A percentile compares a stretch with the other conserved stretches of the same genome.
Conservation (phyloP, 2,797 vertebrate species). For the Cyprinella venusta region DNA sequence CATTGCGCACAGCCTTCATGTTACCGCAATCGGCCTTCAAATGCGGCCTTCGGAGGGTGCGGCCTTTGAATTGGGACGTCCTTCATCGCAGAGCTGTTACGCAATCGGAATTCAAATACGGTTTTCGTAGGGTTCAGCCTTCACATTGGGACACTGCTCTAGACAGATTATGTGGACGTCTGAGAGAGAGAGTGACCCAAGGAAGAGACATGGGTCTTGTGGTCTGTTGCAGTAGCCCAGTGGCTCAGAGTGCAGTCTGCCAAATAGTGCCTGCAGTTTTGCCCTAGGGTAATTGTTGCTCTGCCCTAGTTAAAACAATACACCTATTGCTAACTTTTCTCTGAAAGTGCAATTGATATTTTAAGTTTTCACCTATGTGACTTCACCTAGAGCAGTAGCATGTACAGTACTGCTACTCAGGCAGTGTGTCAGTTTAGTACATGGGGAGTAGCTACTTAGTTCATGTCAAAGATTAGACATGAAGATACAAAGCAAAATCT, state of each 20-base stretch:
- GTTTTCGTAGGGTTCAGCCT: too few species aligned
- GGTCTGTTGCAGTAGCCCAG: conserved; percentile 57
- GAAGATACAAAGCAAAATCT: conserved; percentile 5
- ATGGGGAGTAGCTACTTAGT: neutral
- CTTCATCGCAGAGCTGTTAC: too few species aligned
- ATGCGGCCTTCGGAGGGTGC: too few species aligned
- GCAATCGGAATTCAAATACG: too few species aligned
- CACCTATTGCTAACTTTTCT: conserved; percentile 39
- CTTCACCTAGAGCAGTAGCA: conserved; percentile 26
- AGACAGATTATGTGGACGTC: conserved; percentile 7
- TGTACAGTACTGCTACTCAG: conserved; percentile 31
- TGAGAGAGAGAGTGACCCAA: conserved; percentile 18
- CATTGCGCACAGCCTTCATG: too few species aligned
- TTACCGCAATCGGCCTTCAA: too few species aligned
- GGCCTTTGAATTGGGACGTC: too few species aligned
- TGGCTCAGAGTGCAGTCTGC: conserved; percentile 71
- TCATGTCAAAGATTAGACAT: conserved; percentile 7
- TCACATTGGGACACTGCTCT: neutral
- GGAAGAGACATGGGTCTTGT: conserved; percentile 44
- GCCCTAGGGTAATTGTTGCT: conserved; percentile 34
- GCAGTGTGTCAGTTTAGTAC: conserved; percentile 16
- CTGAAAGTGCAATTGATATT: conserved; percentile 50
- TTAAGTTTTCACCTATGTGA: conserved; percentile 38
- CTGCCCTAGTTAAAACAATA: conserved; percentile 50
- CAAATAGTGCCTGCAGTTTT: conserved; percentile 52